Base-by-base conservation (phyloP, 2,113 vertebrate species). In the Hippopotamus amphibius region DNA sequence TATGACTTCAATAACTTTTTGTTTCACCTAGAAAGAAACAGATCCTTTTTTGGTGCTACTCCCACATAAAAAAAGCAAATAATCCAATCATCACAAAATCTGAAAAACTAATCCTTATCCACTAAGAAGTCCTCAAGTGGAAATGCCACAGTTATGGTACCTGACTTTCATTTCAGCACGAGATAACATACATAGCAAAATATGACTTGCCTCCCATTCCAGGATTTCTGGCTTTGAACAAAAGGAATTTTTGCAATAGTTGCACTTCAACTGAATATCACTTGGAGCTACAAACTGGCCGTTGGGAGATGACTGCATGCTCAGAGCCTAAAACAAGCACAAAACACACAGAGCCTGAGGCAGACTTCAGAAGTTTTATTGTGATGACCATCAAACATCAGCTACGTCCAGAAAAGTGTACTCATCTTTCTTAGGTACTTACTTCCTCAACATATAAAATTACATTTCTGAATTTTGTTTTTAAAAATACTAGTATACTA, bases 201-300 rank as follows among this genome's bases (percentile, higher is more conserved):
- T 53, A 90, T 50, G 2, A 55, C 95, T 99, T 99, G 99, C 99
- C 99, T 99, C 99, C 99, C 99, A 99, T 88, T 99, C 99, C 98
- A 99, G 98, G 77, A 99, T 98, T 98, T 99, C 99, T 65, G 99
- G 99, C 97, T 99, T 99, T 92, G 99, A 98, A 98, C 99, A 99
- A 98, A 99, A 99, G 1, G 99, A 98, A 97, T 99, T 99, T 97
- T 99, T 99, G 97, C 99, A 99, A 98, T 99, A 99, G 98, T 99
- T 99, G 97, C 99, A 99, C 97, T 99, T 99, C 97, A 99, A 97
- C 95, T 99, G 99, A 98, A 99, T 98, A 90, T 99, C 98, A 98
- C 98, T 98, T 96, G 99, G 98, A 74, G 98, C 97, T 33, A 99
- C 93, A 19, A 99, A 98, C 98, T 99, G 99, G 81, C 99, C 99